phyloP scores from a whole-genome alignment of 1,140 invertebrate species.

The Drosophila kikkawai region DNA sequence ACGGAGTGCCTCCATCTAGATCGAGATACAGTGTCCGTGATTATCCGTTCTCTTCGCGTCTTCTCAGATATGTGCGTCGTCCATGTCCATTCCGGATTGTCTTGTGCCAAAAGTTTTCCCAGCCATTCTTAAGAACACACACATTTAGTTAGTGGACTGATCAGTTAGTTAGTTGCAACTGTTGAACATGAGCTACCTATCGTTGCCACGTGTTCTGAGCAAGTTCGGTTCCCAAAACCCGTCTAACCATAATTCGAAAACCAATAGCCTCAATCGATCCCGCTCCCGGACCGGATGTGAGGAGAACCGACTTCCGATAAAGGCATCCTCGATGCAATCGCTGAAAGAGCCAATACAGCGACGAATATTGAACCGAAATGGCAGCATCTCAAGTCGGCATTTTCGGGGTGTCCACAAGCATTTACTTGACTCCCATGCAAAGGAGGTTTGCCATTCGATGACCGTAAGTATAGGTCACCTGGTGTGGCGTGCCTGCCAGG shows the following conservation, averaged over 20 bases:
- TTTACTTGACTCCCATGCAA: slow-evolving; percentile 89
- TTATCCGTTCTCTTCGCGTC: neutral
- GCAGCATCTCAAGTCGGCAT: slow-evolving; percentile 76
- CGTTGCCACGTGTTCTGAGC: slow-evolving; percentile 59
- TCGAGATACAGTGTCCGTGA: slow-evolving; percentile 3
- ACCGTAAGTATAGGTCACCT: slow-evolving; percentile 87
- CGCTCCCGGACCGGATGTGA: slow-evolving; percentile 36
- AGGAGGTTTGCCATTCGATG: slow-evolving; percentile 90
- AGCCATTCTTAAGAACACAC: neutral
- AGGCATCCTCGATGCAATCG: slow-evolving; percentile 65
- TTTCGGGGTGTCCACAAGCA: slow-evolving; percentile 92
- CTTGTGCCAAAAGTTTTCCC: slow-evolving; percentile 10
- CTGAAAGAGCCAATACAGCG: slow-evolving; percentile 57
- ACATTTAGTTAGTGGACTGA: slow-evolving; percentile 12
- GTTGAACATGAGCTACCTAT: slow-evolving; percentile 72
- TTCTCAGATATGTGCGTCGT: slow-evolving; percentile 29
- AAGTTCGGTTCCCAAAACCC: slow-evolving; percentile 47
- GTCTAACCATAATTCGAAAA: slow-evolving; percentile 58
- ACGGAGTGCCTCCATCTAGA: slow-evolving; percentile 12
- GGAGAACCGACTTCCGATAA: slow-evolving; percentile 37
- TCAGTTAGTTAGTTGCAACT: slow-evolving; percentile 5
- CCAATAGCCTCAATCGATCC: slow-evolving; percentile 64
- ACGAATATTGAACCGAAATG: slow-evolving; percentile 78
- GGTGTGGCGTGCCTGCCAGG: neutral
- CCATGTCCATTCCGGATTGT: slow-evolving; percentile 14